A percentile compares a stretch with the other conserved stretches of the same genome.
These are phyloP conservation scores for Crossaster papposus DNA, from an alignment of 53 echinoderm and acorn worm genomes.

Conservation along the genomic window DNA sequence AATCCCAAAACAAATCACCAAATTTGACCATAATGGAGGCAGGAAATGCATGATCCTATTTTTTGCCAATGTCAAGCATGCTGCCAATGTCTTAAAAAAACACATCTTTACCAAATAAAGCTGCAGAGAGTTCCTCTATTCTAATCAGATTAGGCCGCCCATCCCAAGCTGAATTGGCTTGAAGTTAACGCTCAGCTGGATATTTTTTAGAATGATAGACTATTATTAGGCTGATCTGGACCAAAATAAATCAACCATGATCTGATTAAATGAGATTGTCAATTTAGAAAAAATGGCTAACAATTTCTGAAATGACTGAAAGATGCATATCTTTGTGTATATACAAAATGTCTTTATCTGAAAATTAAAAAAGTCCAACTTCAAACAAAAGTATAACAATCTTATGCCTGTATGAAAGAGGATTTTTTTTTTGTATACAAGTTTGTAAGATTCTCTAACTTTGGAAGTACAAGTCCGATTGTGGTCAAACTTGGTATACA, in stretches of 20 bases:
- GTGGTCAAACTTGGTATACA: too few relatives aligned
- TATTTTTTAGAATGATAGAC: background rate
- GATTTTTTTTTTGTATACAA: too few relatives aligned
- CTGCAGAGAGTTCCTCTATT: background rate
- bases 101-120: background rate
- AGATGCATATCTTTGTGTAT: too few relatives aligned
- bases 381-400: too few relatives aligned
- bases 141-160: background rate
- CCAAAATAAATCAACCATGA: constrained; percentile 35
- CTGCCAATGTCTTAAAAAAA: background rate
- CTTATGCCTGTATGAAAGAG: too few relatives aligned
- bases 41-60: background rate
- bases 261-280: background rate
- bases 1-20: too few relatives aligned
- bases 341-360: too few relatives aligned
- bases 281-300: background rate
- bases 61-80: background rate
- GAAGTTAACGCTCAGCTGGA: constrained; percentile 2
- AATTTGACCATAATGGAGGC: background rate
- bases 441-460: too few relatives aligned
- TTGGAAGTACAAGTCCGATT: too few relatives aligned
- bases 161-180: constrained; percentile 1
- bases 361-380: too few relatives aligned
- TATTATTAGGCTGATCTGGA: background rate
- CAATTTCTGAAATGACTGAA: too few relatives aligned